Evolutionary conservation across 2,113 vertebrate species (phyloP), one percentile per base, ranked within the genome.

Genomic region (Furnarius figulus): DNA sequence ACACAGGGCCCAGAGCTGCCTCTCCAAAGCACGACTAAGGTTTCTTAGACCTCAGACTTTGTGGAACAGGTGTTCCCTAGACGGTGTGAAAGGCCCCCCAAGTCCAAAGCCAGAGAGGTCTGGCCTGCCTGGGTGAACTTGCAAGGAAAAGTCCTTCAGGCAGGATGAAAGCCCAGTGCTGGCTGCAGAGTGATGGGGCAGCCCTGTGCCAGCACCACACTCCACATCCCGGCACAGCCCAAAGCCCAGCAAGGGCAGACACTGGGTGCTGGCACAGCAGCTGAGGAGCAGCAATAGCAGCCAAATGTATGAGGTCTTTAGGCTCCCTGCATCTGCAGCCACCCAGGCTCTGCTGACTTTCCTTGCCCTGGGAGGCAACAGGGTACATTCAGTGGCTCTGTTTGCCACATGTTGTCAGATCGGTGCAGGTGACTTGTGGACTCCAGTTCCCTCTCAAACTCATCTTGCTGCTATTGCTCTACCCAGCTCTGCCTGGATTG

Each of bases 401-500:
- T 33, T 50, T 7, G 42, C 73, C 8, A 27, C 70, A 10, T 2
- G 0, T 44, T 1, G 1, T 35, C 6, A 2, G 52, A 31, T 14
- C 40, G 33, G 28, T 0, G 0, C 33, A 27, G 58, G 37, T 0
- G 0, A 52, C 66, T 27, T 1, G 0, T n/a, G 40, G 62, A 5
- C 39, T 31, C 19, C 1, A 0, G 12, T 21, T 63, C 24, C 25
- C 76, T 50, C 52, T 17, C 14, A 30, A 75, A 18, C 35, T 14
- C 27, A 12, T 4, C 73, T 30, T 0, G 3, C 82, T 18, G 37
- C 55, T 6, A 4, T 2, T 4, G 24, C 73, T 39, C 55, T 46
- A 2, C 67, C 52, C 67, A 71, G 21, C 39, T 72, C 52, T 74
- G 17, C 47, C 52, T 13, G 47, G 39, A 12, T 16, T 40, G 30